A percentile compares a stretch with the other conserved stretches of the same genome.
phyloP scores from a whole-genome alignment of 2,797 vertebrate species.

The Melanogrammus aeglefinus region DNA sequence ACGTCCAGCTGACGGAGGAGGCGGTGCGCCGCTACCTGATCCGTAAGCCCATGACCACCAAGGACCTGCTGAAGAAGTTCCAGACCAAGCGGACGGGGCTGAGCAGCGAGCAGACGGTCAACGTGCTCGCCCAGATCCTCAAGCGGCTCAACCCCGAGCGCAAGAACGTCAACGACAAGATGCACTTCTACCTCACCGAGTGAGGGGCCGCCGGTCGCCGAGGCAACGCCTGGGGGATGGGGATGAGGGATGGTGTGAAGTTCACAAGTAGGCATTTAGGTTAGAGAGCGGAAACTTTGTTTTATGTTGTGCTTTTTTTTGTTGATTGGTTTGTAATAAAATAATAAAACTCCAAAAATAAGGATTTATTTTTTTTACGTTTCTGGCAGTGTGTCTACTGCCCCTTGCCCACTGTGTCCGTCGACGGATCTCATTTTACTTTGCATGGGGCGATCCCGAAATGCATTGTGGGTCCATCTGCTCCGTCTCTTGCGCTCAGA shows the following conservation, averaged over 20 bases:
- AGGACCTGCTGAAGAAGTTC: slow-evolving; percentile 94
- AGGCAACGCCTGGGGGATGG: too few species aligned
- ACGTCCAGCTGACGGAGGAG: slow-evolving; percentile 89
- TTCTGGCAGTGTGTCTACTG: too few species aligned
- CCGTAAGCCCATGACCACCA: slow-evolving; percentile 93
- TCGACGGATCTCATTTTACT: too few species aligned
- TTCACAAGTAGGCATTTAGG: too few species aligned
- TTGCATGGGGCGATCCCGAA: too few species aligned
- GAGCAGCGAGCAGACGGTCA: slow-evolving; percentile 93
- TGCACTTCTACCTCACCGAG: slow-evolving; percentile 94
- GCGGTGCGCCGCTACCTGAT: slow-evolving; percentile 88
- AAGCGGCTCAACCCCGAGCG: slow-evolving; percentile 91
- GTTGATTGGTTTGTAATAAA: background rate
- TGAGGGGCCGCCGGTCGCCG: slow-evolving; percentile 44
- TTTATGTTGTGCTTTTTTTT: background rate
- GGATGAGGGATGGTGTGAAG: too few species aligned
- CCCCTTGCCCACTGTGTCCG: too few species aligned
- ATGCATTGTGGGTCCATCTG: too few species aligned
- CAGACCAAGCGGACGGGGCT: slow-evolving; percentile 92
- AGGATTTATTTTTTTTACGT: too few species aligned
- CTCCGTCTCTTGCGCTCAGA: too few species aligned
- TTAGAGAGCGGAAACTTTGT: too few species aligned
- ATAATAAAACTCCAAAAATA: background rate
- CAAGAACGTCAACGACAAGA: slow-evolving; percentile 90
- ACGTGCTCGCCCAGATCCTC: slow-evolving; percentile 90